phyloP scores from a whole-genome alignment of 1,140 invertebrate genomes.

The Lasioglossum albipes region DNA sequence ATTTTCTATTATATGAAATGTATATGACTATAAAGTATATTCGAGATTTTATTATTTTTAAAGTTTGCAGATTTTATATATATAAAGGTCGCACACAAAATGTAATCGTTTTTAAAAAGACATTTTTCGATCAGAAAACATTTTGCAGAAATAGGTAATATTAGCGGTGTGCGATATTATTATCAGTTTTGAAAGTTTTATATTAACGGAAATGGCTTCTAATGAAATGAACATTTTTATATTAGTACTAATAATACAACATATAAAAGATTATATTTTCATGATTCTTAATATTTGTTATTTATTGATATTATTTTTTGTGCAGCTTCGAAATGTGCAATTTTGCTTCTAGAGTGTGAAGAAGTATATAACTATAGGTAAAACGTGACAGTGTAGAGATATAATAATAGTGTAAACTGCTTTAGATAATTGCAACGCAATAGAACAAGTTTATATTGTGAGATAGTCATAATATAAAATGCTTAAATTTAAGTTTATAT shows the following conservation, averaged over 20 bases:
- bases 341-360: constrained; percentile 20
- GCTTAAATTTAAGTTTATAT: constrained; percentile 44
- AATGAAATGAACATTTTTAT: constrained; percentile 26
- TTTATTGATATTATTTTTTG: constrained; percentile 14
- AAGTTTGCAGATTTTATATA: constrained; percentile 54
- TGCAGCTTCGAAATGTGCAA: constrained; percentile 32
- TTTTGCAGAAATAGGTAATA: constrained; percentile 27
- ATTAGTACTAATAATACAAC: neutral
- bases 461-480: constrained; percentile 38
- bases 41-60: constrained; percentile 52
- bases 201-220: constrained; percentile 19
- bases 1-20: constrained; percentile 31
- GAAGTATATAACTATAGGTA: constrained; percentile 11
- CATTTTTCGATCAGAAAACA: constrained; percentile 37
- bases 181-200: neutral
- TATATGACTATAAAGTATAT: constrained; percentile 40
- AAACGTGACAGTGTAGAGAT: constrained; percentile 14
- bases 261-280: constrained; percentile 35
- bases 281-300: constrained; percentile 12
- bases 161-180: neutral
- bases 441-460: constrained; percentile 20
- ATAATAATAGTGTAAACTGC: constrained; percentile 37
- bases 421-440: constrained; percentile 37
- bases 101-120: constrained; percentile 29
- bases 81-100: constrained; percentile 46